phyloP scores from a whole-genome alignment of 2,113 vertebrate genomes.

The Pygoscelis antarcticus region DNA sequence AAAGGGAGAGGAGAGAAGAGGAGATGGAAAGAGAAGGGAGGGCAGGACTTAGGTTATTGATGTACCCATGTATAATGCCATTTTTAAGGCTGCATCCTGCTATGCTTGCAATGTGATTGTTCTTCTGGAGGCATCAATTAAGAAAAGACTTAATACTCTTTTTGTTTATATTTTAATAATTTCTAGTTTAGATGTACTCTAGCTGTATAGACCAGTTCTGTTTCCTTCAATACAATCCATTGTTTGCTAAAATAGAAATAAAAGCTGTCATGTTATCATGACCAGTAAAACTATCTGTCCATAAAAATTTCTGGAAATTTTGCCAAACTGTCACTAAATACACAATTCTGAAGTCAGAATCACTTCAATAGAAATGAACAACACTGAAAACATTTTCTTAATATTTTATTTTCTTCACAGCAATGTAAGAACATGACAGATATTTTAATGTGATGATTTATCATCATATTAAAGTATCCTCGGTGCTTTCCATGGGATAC shows the following conservation, averaged over 20 bases:
- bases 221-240: neutral
- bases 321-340: neutral
- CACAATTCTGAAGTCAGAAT: neutral
- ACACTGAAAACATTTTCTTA: neutral
- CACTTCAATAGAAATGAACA: neutral
- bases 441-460: neutral
- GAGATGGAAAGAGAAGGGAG: too few relatives aligned
- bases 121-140: neutral
- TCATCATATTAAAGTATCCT: neutral
- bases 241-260: neutral
- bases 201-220: neutral
- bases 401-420: neutral
- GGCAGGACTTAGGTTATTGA: neutral
- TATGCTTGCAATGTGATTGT: neutral
- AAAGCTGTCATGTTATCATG: neutral
- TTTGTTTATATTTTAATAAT: neutral
- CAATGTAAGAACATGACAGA: neutral
- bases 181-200: neutral
- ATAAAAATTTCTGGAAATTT: neutral
- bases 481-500: neutral
- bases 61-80: neutral
- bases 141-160: neutral
- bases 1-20: neutral
- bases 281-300: neutral
- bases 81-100: neutral